phyloP scores from a whole-genome alignment of 2,888 invertebrate species.

The Parnassius orleans region DNA sequence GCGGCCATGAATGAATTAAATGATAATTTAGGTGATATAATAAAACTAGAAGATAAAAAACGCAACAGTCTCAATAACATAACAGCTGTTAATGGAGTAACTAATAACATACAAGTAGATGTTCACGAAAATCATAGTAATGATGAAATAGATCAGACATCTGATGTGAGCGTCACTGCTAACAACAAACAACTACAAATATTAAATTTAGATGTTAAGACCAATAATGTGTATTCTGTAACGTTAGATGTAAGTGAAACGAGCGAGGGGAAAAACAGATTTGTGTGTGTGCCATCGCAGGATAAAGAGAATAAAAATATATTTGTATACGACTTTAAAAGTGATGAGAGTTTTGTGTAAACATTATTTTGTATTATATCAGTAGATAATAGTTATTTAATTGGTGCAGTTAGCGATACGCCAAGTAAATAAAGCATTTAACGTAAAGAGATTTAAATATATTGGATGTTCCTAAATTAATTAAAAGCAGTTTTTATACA shows the following conservation, averaged over 20 bases:
- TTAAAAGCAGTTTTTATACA: conserved; percentile 35
- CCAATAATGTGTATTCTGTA: conserved; percentile 75
- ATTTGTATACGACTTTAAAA: conserved; percentile 77
- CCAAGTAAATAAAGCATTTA: conserved; percentile 55
- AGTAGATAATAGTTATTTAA: conserved; percentile 18
- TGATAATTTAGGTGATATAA: conserved; percentile 39
- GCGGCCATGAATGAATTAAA: conserved; percentile 64
- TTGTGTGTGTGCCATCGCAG: conserved; percentile 68
- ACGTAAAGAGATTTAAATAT: conserved; percentile 28
- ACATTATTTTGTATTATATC: conserved; percentile 26
- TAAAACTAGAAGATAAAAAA: conserved; percentile 30
- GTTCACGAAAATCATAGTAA: conserved; percentile 46
- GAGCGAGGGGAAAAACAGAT: conserved; percentile 60
- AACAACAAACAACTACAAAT: conserved; percentile 79
- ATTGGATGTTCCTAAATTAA: conserved; percentile 35
- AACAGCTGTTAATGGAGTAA: conserved; percentile 32
- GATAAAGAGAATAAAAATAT: conserved; percentile 67
- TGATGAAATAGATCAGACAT: conserved; percentile 40
- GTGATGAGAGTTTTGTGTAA: conserved; percentile 75
- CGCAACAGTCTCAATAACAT: conserved; percentile 27
- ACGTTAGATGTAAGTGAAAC: conserved; percentile 71
- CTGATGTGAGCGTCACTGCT: conserved; percentile 49
- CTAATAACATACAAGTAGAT: conserved; percentile 46
- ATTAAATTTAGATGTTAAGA: conserved; percentile 75
- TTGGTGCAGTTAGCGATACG: conserved; percentile 42